Percentiles rank a stretch among this genome's conserved stretches.
Conservation (phyloP, 2,113 vertebrate species). For the Glareola pratincola region DNA sequence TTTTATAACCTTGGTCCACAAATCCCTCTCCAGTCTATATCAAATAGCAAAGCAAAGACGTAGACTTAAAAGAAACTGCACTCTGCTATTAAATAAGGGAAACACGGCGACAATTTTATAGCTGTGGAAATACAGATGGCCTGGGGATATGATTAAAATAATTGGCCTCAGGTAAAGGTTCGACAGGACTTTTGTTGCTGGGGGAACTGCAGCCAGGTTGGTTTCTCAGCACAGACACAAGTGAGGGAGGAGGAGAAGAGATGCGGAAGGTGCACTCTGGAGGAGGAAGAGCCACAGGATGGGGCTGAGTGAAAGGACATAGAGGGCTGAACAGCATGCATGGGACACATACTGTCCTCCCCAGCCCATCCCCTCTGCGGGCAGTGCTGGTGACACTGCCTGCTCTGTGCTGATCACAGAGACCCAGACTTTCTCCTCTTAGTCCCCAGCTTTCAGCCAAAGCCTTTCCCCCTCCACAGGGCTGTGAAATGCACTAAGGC, state of each 20-base stretch:
- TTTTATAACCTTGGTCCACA: neutral
- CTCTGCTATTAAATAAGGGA: neutral
- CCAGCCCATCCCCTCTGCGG: accelerated
- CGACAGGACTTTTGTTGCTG: neutral
- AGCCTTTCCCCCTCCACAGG: neutral
- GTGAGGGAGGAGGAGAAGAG: neutral
- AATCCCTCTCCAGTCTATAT: neutral
- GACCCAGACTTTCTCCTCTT: neutral
- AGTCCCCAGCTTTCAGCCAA: neutral
- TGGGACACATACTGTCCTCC: accelerated
- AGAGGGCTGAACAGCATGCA: neutral
- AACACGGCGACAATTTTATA: neutral
- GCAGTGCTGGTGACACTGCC: neutral
- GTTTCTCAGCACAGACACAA: neutral
- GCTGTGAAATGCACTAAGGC: neutral
- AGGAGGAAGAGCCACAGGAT: neutral
- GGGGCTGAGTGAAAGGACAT: neutral
- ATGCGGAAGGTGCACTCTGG: neutral
- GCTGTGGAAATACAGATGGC: neutral
- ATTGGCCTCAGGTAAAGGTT: neutral
- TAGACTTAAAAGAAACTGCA: neutral
- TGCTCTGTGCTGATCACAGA: neutral
- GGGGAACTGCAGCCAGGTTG: neutral
- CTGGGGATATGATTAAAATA: neutral
- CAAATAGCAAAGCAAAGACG: neutral